A percentile compares a stretch with the other conserved stretches of the same genome.
These are phyloP conservation scores for Hylia prasina DNA, from an alignment of 2,113 vertebrate species.

Conservation along the genomic window DNA sequence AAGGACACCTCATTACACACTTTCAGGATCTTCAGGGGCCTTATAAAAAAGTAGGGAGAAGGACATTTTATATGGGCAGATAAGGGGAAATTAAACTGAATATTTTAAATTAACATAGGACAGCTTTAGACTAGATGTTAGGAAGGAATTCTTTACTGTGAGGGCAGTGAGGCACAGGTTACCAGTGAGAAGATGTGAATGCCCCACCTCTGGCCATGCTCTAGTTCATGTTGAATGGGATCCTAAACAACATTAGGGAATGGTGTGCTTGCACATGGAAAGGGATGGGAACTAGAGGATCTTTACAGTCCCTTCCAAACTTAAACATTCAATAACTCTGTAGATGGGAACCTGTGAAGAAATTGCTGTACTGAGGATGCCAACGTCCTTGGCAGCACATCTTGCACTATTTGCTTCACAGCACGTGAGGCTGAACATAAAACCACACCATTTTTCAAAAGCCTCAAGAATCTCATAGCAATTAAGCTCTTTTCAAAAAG, in stretches of 20 bases:
- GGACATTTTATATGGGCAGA: neutral
- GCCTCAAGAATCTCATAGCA: neutral
- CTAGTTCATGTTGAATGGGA: neutral
- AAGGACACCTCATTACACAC: neutral
- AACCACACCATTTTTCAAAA: neutral
- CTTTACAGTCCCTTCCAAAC: neutral
- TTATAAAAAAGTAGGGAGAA: neutral
- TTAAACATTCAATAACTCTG: neutral
- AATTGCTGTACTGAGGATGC: neutral
- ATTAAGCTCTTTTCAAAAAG: neutral
- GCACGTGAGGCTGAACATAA: neutral
- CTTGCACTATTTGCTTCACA: neutral
- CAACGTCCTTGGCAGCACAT: neutral
- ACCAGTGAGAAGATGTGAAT: neutral
- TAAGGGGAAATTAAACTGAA: neutral
- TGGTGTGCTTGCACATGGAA: neutral
- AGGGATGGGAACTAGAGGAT: neutral
- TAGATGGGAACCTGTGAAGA: neutral
- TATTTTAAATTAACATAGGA: neutral
- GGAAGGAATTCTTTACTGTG: neutral
- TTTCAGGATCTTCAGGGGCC: neutral
- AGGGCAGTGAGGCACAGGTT: neutral
- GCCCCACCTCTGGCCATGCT: neutral
- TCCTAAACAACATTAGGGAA: neutral
- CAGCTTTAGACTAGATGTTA: neutral